Evolutionary conservation across 2,797 vertebrate genomes (phyloP).

Genomic region (Hyperoplus lanceolatus): DNA sequence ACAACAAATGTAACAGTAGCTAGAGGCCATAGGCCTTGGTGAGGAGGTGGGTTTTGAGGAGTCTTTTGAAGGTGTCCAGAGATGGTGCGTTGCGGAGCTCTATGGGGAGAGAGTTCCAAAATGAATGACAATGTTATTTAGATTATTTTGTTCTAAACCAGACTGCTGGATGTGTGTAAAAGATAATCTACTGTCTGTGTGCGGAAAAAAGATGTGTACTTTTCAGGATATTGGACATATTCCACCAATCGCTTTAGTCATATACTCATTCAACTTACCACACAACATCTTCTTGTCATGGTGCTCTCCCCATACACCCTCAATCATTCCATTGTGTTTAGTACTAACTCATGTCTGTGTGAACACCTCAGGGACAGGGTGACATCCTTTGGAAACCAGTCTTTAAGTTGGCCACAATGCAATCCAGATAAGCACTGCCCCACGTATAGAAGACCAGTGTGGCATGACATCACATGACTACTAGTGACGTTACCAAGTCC

Average conservation of each 20-base stretch:
- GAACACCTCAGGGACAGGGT: constrained; percentile 26
- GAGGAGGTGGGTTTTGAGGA: too few relatives aligned
- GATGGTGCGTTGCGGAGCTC: too few relatives aligned
- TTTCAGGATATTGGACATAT: constrained; percentile 27
- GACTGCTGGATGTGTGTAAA: constrained; percentile 7
- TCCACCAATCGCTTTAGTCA: constrained; percentile 34
- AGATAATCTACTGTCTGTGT: constrained; percentile 19
- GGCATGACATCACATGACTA: constrained; percentile 31
- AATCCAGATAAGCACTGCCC: constrained; percentile 28
- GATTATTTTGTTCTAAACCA: constrained; percentile 26
- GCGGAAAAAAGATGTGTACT: constrained; percentile 42
- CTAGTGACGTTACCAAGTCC: neutral
- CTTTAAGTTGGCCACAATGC: constrained; percentile 37
- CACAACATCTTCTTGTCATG: constrained; percentile 9
- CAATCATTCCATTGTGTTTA: constrained; percentile 36
- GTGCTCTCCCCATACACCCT: constrained; percentile 25
- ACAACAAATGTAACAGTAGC: too few relatives aligned
- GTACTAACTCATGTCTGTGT: constrained; percentile 1
- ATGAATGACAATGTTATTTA: constrained; percentile 13
- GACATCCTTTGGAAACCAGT: constrained; percentile 39
- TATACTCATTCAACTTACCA: constrained; percentile 6
- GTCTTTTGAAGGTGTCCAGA: too few relatives aligned
- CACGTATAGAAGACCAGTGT: constrained; percentile 14
- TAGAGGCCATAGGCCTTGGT: too few relatives aligned
- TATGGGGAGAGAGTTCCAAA: too few relatives aligned